Conservation (phyloP, 2,797 vertebrate genomes). For the Helicolenus hilgendorfi region DNA sequence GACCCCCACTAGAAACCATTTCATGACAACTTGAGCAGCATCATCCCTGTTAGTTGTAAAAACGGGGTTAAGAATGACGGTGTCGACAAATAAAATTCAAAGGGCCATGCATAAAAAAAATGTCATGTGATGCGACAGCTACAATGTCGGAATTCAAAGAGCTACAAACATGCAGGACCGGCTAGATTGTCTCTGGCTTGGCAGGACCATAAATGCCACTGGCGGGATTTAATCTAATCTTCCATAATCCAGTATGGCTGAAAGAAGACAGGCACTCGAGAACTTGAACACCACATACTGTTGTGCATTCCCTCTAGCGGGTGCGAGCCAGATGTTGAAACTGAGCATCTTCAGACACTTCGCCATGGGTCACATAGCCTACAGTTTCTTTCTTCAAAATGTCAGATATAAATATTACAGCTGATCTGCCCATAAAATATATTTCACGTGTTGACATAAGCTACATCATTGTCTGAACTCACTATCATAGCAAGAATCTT, state of each 20-base stretch:
- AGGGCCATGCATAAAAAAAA: background rate
- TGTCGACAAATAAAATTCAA: background rate
- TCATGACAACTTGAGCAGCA: background rate
- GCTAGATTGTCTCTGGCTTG: conserved; percentile 36
- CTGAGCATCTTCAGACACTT: conserved; percentile 2
- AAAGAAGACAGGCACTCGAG: conserved; percentile 61
- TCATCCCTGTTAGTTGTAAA: background rate
- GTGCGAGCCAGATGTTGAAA: conserved; percentile 49
- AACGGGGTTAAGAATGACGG: background rate
- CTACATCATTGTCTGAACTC: background rate
- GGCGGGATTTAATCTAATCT: conserved; percentile 87
- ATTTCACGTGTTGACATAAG: background rate
- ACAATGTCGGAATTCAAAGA: conserved; percentile 7
- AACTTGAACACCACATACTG: conserved; percentile 27
- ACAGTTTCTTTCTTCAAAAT: background rate
- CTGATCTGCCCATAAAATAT: background rate
- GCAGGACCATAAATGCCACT: conserved; percentile 63
- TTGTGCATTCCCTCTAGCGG: conserved; percentile 2
- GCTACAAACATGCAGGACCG: background rate
- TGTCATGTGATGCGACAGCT: background rate
- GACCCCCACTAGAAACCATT: background rate
- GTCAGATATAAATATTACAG: background rate
- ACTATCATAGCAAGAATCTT: conserved; percentile 18
- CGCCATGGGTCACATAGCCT: background rate
- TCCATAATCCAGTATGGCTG: conserved; percentile 84